Percentiles rank a stretch among this genome's conserved stretches.
Conservation (phyloP, 1,140 invertebrate genomes). For the Zaprionus tsacasi region DNA sequence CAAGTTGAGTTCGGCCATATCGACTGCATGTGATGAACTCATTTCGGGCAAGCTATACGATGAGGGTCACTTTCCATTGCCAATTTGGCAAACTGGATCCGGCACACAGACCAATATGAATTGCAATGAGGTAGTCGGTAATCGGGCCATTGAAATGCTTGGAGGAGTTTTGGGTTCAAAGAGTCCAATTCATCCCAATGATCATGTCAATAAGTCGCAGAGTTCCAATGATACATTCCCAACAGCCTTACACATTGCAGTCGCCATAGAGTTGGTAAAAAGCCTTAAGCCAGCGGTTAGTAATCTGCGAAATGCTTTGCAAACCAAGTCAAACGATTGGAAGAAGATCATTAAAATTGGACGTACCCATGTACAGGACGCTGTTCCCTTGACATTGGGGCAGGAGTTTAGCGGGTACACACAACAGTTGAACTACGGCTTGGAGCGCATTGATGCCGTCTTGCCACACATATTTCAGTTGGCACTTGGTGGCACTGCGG, state of each 20-base stretch:
- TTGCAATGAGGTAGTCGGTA: slow-evolving; percentile 97
- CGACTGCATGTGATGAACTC: slow-evolving; percentile 96
- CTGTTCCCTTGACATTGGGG: slow-evolving; percentile 97
- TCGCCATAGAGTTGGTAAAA: slow-evolving; percentile 94
- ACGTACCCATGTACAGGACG: slow-evolving; percentile 94
- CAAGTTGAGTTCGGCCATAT: slow-evolving; percentile 94
- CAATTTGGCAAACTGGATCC: slow-evolving; percentile 99
- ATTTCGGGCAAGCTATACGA: slow-evolving; percentile 96
- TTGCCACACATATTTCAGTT: slow-evolving; percentile 94
- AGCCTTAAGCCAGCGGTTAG: slow-evolving; percentile 92
- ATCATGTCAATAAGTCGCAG: slow-evolving; percentile 99
- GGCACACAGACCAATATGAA: slow-evolving; percentile 99
- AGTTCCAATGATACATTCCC: slow-evolving; percentile 99
- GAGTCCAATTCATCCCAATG: slow-evolving; percentile 98
- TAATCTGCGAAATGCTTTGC: slow-evolving; percentile 89
- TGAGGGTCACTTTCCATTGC: slow-evolving; percentile 97
- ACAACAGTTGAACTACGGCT: slow-evolving; percentile 93
- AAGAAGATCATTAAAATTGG: slow-evolving; percentile 97
- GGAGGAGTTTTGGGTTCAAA: slow-evolving; percentile 97
- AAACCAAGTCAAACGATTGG: slow-evolving; percentile 92
- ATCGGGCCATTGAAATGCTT: slow-evolving; percentile 97
- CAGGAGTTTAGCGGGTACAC: slow-evolving; percentile 99
- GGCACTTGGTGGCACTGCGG: slow-evolving; percentile 98
- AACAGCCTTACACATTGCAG: slow-evolving; percentile 99
- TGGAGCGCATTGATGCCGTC: slow-evolving; percentile 92